These are phyloP conservation scores for Drosophila ficusphila DNA, from an alignment of 1,140 invertebrate species.

Conservation along the genomic window DNA sequence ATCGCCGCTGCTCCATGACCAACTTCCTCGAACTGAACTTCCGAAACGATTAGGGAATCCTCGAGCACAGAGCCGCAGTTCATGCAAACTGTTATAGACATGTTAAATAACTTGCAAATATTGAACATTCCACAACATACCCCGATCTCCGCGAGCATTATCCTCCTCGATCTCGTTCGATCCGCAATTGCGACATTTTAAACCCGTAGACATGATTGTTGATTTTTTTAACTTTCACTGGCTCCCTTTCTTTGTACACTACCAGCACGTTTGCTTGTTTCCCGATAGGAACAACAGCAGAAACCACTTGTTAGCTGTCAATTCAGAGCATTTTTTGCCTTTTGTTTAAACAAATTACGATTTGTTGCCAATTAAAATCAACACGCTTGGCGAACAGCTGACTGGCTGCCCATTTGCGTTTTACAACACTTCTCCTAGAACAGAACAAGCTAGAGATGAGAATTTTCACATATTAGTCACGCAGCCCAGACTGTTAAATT, in stretches of 20 bases:
- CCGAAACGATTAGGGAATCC: conserved; percentile 97
- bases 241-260: not conserved
- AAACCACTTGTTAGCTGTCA: conserved; percentile 1
- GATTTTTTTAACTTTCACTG: not conserved
- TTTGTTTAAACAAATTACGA: conserved; percentile 22
- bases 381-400: conserved; percentile 38
- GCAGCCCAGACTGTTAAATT: too few relatives aligned
- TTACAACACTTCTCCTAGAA: conserved; percentile 7
- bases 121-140: conserved; percentile 15
- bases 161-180: conserved; percentile 97
- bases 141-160: conserved; percentile 92
- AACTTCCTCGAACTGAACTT: conserved; percentile 97
- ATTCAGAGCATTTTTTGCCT: conserved; percentile 3
- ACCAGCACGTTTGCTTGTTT: not conserved
- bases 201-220: conserved; percentile 68
- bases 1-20: conserved; percentile 94
- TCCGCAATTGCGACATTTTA: conserved; percentile 95
- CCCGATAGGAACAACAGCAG: not conserved
- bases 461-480: not conserved
- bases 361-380: conserved; percentile 16
- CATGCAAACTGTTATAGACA: conserved; percentile 90
- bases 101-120: not conserved
- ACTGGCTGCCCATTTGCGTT: not conserved
- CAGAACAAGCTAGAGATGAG: not conserved
- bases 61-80: conserved; percentile 98